Percentiles rank a stretch among this genome's conserved stretches.
phyloP scores from a whole-genome alignment of 1,140 invertebrate genomes.

The Chrysopa pallens region DNA sequence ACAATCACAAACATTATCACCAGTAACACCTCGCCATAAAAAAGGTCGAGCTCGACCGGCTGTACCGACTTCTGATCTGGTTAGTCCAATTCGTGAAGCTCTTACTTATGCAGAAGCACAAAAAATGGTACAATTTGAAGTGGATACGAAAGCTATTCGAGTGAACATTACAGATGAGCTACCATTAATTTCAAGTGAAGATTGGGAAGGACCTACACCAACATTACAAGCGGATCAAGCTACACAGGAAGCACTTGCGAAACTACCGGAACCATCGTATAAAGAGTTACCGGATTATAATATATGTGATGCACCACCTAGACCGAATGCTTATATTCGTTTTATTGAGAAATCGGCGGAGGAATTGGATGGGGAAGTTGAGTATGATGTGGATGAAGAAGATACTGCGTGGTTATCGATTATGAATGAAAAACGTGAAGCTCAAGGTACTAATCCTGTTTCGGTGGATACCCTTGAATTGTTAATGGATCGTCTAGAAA shows the following conservation, averaged over 20 bases:
- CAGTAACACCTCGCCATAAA: constrained; percentile 21
- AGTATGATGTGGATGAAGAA: constrained; percentile 97
- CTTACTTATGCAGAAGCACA: constrained; percentile 62
- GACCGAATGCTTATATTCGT: constrained; percentile 64
- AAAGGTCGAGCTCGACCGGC: constrained; percentile 23
- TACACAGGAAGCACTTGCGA: constrained; percentile 30
- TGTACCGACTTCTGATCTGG: constrained; percentile 26
- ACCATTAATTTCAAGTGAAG: constrained; percentile 40
- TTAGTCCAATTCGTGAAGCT: constrained; percentile 33
- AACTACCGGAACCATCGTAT: constrained; percentile 69
- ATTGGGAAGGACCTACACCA: constrained; percentile 35
- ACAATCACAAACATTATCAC: constrained; percentile 14
- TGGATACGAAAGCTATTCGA: constrained; percentile 50
- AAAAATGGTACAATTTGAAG: constrained; percentile 67
- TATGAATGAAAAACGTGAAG: constrained; percentile 64
- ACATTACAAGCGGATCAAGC: constrained; percentile 25
- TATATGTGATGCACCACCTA: constrained; percentile 58
- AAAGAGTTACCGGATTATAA: constrained; percentile 60
- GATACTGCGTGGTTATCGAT: constrained; percentile 83
- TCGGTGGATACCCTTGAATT: constrained; percentile 78
- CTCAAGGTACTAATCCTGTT: constrained; percentile 47
- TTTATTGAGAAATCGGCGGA: constrained; percentile 92
- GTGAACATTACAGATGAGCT: constrained; percentile 38
- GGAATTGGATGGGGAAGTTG: constrained; percentile 83
- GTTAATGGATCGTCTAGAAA: constrained; percentile 91